Evolutionary conservation across 2,797 vertebrate genomes (phyloP).

Genomic region (Mionectes olivaceus): DNA sequence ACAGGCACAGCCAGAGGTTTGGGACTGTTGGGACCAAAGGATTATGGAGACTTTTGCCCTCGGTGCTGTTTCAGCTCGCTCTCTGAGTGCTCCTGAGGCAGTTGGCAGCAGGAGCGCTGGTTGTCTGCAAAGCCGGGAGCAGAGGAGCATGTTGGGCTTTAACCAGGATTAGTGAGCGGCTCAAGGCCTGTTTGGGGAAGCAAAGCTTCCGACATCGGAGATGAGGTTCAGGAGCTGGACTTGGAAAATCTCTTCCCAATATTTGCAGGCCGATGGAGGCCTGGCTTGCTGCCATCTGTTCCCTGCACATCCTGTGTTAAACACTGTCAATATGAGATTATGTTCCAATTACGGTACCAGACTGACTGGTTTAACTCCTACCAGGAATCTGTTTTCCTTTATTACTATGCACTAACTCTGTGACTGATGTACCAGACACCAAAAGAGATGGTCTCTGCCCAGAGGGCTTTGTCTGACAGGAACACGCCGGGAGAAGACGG

Average conservation of each 20-base stretch:
- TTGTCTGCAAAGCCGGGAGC: background rate
- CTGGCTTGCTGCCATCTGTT: constrained; percentile 23
- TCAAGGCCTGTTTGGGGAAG: background rate
- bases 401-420: constrained; percentile 50
- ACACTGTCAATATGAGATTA: constrained; percentile 67
- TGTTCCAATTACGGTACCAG: constrained; percentile 62
- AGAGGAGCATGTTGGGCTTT: background rate
- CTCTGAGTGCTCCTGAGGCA: background rate
- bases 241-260: background rate
- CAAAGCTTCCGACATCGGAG: rapidly evolving
- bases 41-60: background rate
- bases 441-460: constrained; percentile 66
- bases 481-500: background rate
- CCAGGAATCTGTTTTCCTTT: constrained; percentile 56
- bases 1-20: rapidly evolving
- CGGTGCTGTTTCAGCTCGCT: background rate
- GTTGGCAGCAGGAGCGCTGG: background rate
- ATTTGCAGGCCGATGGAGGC: background rate
- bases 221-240: background rate
- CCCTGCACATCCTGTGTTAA: constrained; percentile 37
- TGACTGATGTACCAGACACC: constrained; percentile 65
- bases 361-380: constrained; percentile 64
- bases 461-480: constrained; percentile 55
- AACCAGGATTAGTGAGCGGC: background rate
- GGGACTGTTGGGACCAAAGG: rapidly evolving